These are phyloP conservation scores for Oncorhynchus mykiss DNA, from an alignment of 2,113 vertebrate genomes.

Conservation along the genomic window DNA sequence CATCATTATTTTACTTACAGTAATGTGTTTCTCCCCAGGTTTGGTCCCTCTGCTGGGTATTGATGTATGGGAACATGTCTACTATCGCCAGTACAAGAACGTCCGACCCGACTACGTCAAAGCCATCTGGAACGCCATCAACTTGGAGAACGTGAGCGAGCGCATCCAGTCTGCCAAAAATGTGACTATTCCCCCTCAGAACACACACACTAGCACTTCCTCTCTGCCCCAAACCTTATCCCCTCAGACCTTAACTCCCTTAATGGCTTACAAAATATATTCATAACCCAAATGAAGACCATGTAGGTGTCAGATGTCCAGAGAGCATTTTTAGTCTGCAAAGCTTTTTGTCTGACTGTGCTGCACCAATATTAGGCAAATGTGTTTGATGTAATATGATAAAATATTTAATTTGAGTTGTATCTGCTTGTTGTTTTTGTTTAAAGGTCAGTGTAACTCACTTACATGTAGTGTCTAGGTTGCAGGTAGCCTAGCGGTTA, in stretches of 20 bases:
- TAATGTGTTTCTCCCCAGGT: slow-evolving; percentile 66
- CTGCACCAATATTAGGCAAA: slow-evolving; percentile 4
- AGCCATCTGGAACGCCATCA: slow-evolving; percentile 95
- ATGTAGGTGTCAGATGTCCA: slow-evolving; percentile 3
- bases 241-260: background rate
- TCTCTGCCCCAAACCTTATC: background rate
- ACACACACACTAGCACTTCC: background rate
- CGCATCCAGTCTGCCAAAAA: slow-evolving; percentile 84
- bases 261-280: slow-evolving; percentile 46
- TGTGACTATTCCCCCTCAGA: slow-evolving; percentile 54
- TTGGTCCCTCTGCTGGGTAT: slow-evolving; percentile 94
- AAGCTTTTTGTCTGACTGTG: slow-evolving; percentile 1
- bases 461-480: background rate
- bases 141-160: slow-evolving; percentile 91
- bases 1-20: too few relatives aligned
- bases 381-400: slow-evolving; percentile 56
- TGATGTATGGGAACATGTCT: slow-evolving; percentile 98
- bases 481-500: too few relatives aligned
- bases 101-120: slow-evolving; percentile 96
- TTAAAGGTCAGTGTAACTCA: too few relatives aligned
- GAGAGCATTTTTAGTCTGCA: slow-evolving; percentile 9
- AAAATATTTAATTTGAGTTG: slow-evolving; percentile 44
- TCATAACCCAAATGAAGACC: background rate
- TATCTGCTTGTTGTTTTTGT: background rate
- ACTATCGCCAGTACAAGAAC: slow-evolving; percentile 98